Conservation (phyloP, 2,113 vertebrate genomes). For the Zosterops japonicus region DNA sequence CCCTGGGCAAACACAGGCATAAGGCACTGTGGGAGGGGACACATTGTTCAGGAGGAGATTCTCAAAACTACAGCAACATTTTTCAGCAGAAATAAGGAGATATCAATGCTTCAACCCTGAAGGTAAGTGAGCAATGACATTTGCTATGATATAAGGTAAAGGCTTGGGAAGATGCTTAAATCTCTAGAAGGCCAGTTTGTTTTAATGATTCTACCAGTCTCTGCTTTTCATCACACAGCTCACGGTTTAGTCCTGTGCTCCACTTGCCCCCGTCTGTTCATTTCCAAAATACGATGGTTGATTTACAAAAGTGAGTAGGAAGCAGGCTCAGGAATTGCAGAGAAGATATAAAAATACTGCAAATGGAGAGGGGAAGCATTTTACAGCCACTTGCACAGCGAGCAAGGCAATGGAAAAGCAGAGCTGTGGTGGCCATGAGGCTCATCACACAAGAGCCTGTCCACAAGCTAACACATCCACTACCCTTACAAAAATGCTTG, state of each 20-base stretch:
- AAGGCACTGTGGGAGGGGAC: background rate
- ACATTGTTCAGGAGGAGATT: background rate
- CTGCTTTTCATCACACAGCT: slow-evolving; percentile 20
- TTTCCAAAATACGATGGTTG: background rate
- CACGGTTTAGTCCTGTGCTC: slow-evolving; percentile 8
- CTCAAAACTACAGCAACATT: background rate
- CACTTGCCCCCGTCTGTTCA: background rate
- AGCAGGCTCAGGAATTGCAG: slow-evolving; percentile 8
- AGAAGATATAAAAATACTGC: slow-evolving; percentile 33
- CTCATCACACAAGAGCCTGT: background rate
- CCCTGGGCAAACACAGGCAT: background rate
- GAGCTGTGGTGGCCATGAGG: slow-evolving; percentile 33
- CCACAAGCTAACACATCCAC: background rate
- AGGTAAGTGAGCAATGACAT: background rate
- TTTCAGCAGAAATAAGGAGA: background rate
- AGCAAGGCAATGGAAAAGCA: slow-evolving; percentile 53
- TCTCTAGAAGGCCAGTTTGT: background rate
- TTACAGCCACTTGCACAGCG: slow-evolving; percentile 45
- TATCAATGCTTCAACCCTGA: background rate
- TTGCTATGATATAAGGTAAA: background rate
- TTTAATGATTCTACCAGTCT: background rate
- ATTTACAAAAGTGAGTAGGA: slow-evolving; percentile 10
- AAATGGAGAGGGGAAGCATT: slow-evolving; percentile 47
- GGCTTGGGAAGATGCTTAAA: background rate
- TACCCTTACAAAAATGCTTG: background rate